Conservation (phyloP, 1,140 invertebrate genomes). For the Lithobius niger region DNA sequence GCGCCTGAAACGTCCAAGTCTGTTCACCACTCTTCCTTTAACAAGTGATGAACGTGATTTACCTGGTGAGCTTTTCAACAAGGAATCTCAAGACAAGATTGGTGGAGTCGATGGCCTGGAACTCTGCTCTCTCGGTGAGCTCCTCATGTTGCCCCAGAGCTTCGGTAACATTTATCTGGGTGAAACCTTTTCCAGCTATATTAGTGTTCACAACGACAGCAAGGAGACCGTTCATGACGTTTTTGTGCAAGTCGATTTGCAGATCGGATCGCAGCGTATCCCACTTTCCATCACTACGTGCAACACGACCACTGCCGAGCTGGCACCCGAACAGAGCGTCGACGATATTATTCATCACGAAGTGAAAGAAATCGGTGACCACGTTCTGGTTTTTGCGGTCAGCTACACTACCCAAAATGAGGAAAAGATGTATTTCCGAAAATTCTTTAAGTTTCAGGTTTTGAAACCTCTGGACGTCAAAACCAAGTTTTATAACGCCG, state of each 20-base stretch:
- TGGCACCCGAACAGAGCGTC: slow-evolving; percentile 70
- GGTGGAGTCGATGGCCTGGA: slow-evolving; percentile 65
- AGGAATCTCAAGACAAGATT: slow-evolving; percentile 61
- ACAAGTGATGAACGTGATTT: slow-evolving; percentile 72
- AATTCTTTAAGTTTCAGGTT: slow-evolving; percentile 98
- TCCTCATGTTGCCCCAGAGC: slow-evolving; percentile 84
- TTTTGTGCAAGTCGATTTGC: slow-evolving; percentile 71
- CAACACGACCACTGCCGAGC: slow-evolving; percentile 43
- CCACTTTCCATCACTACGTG: slow-evolving; percentile 49
- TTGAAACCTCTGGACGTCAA: slow-evolving; percentile 95
- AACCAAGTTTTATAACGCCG: slow-evolving; percentile 95
- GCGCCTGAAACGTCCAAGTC: slow-evolving; percentile 73
- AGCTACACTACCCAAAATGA: slow-evolving; percentile 57
- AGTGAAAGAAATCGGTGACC: slow-evolving; percentile 93
- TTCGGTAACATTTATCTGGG: slow-evolving; percentile 83
- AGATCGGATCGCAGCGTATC: slow-evolving; percentile 77
- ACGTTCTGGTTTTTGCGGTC: slow-evolving; percentile 94
- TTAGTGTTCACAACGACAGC: slow-evolving; percentile 93
- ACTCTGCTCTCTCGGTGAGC: slow-evolving; percentile 49
- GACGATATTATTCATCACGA: slow-evolving; percentile 95
- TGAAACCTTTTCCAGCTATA: slow-evolving; percentile 94
- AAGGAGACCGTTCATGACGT: slow-evolving; percentile 65
- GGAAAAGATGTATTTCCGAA: slow-evolving; percentile 58
- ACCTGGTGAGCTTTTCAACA: slow-evolving; percentile 58
- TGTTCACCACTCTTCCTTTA: slow-evolving; percentile 61